phyloP scores from a whole-genome alignment of 1,140 invertebrate genomes.

The Drosophila tsacasi region DNA sequence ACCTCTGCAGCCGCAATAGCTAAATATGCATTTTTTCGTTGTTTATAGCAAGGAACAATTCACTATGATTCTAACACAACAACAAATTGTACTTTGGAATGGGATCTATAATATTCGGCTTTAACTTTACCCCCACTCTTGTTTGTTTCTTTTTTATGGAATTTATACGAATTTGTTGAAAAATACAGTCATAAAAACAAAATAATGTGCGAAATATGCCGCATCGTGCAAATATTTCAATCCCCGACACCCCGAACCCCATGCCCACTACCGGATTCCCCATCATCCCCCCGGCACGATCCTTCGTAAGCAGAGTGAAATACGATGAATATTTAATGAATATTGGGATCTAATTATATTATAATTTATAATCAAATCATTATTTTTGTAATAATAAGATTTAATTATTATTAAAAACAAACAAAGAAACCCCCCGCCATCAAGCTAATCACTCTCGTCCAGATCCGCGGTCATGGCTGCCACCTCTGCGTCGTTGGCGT shows the following conservation, averaged over 20 bases:
- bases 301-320: slow-evolving; percentile 38
- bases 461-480: slow-evolving; percentile 66
- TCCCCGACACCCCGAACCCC: neutral
- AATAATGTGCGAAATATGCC: slow-evolving; percentile 41
- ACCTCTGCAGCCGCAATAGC: slow-evolving; percentile 61
- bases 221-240: slow-evolving; percentile 41
- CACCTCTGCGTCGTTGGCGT: slow-evolving; percentile 71
- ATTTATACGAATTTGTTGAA: slow-evolving; percentile 80
- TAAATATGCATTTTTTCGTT: slow-evolving; percentile 77
- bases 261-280: neutral
- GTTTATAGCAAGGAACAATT: slow-evolving; percentile 71
- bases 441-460: slow-evolving; percentile 72
- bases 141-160: slow-evolving; percentile 72
- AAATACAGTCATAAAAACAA: slow-evolving; percentile 62
- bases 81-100: slow-evolving; percentile 68
- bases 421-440: slow-evolving; percentile 43
- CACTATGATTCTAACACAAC: slow-evolving; percentile 51
- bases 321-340: slow-evolving; percentile 71
- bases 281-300: slow-evolving; percentile 2
- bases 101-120: slow-evolving; percentile 61
- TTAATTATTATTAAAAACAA: slow-evolving; percentile 76
- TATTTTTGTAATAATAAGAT: slow-evolving; percentile 82
- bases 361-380: slow-evolving; percentile 82
- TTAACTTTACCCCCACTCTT: slow-evolving; percentile 47
- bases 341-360: slow-evolving; percentile 81